Evolutionary conservation across 2,888 invertebrate species (phyloP).

Genomic region (Onchidella celtica): DNA sequence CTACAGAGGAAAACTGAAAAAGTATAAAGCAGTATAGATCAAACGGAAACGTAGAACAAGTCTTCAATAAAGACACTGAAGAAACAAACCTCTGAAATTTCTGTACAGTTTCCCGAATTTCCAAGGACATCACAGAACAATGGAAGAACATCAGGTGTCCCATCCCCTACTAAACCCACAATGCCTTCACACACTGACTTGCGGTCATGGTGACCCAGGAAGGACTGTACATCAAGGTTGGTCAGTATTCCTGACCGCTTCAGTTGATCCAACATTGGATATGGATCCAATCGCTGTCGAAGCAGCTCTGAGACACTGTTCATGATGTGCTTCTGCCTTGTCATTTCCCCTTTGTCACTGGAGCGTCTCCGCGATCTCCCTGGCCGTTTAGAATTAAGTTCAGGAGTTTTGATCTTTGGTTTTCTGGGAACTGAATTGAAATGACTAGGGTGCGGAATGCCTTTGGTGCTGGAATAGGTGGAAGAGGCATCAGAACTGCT

Average conservation of each 20-base stretch:
- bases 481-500: slow-evolving; percentile 1
- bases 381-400: slow-evolving; percentile 59
- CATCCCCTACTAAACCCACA: slow-evolving; percentile 62
- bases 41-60: background rate
- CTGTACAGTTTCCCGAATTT: slow-evolving; percentile 60
- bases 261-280: slow-evolving; percentile 64
- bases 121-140: slow-evolving; percentile 72
- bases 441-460: slow-evolving; percentile 29
- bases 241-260: slow-evolving; percentile 60
- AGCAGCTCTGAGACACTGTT: slow-evolving; percentile 70
- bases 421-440: slow-evolving; percentile 47
- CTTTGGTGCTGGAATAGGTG: slow-evolving; percentile 37
- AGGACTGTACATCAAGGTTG: slow-evolving; percentile 63
- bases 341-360: slow-evolving; percentile 61
- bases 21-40: too few relatives aligned
- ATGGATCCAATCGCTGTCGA: slow-evolving; percentile 71
- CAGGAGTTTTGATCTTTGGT: slow-evolving; percentile 69
- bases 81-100: slow-evolving; percentile 57
- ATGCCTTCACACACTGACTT: slow-evolving; percentile 70
- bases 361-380: slow-evolving; percentile 60
- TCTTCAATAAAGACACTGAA: background rate
- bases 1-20: too few relatives aligned
- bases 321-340: slow-evolving; percentile 67
- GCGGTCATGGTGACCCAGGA: slow-evolving; percentile 67
- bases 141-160: slow-evolving; percentile 63